Evolutionary conservation across 92 coral and sea anemone species (phyloP).

Genomic region (Muricea muricata): DNA sequence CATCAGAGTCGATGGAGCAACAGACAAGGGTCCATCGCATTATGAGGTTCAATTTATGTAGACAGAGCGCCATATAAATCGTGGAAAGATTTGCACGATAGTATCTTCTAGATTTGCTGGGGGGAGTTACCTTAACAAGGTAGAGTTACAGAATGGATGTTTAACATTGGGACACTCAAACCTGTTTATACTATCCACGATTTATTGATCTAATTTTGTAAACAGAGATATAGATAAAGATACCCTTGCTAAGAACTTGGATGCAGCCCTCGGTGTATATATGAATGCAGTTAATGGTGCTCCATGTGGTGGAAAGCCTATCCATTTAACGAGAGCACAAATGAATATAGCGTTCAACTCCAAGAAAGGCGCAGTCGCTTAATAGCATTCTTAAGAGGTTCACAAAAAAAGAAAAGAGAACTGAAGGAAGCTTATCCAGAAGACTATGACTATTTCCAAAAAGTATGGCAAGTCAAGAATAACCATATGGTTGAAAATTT

Average conservation of each 20-base stretch:
- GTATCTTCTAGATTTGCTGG: slow-evolving; percentile 41
- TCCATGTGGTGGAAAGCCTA: slow-evolving; percentile 32
- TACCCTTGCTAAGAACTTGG: slow-evolving; percentile 29
- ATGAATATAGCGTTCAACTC: background rate
- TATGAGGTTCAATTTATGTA: slow-evolving; percentile 44
- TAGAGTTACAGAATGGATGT: slow-evolving; percentile 44
- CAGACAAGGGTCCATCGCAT: slow-evolving; percentile 37
- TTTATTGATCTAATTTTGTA: slow-evolving; percentile 25
- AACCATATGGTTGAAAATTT: slow-evolving; percentile 59
- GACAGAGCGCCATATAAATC: slow-evolving; percentile 46
- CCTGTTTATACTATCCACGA: slow-evolving; percentile 46
- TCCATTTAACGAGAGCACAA: slow-evolving; percentile 18
- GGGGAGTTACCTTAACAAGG: slow-evolving; percentile 43
- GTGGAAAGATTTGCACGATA: slow-evolving; percentile 8
- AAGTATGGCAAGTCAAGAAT: slow-evolving; percentile 52
- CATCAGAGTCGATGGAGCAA: slow-evolving; percentile 40
- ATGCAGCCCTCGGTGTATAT: slow-evolving; percentile 40
- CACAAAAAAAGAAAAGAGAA: slow-evolving; percentile 37
- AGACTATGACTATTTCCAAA: slow-evolving; percentile 43
- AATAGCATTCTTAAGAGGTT: slow-evolving; percentile 62
- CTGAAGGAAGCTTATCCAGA: slow-evolving; percentile 43
- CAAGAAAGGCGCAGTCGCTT: slow-evolving; percentile 62
- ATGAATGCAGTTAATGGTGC: slow-evolving; percentile 35
- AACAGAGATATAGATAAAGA: slow-evolving; percentile 16
- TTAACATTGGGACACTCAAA: slow-evolving; percentile 34